These are phyloP conservation scores for Drosophila birchii DNA, from an alignment of 2,888 invertebrate species.

Conservation along the genomic window DNA sequence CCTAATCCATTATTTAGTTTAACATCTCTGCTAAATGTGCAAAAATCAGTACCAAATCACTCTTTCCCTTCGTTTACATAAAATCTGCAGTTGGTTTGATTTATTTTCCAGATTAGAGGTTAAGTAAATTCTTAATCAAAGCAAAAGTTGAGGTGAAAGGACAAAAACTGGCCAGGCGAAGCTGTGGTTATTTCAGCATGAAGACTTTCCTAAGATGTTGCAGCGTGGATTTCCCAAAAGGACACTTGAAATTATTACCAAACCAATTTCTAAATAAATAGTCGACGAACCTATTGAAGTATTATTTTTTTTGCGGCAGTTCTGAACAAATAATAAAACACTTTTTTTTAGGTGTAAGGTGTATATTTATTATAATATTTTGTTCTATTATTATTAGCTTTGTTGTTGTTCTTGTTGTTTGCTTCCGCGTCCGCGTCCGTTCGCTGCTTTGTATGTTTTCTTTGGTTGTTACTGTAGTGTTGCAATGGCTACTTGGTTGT, in stretches of 20 bases:
- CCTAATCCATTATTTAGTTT: slow-evolving; percentile 60
- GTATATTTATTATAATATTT: neutral
- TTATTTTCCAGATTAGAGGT: slow-evolving; percentile 34
- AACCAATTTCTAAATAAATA: too few species aligned
- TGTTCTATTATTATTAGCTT: neutral
- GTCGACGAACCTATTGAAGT: too few species aligned
- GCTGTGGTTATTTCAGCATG: neutral
- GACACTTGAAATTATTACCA: neutral
- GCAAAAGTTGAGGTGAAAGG: slow-evolving; percentile 7
- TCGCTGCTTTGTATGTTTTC: too few species aligned
- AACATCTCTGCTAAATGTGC: slow-evolving; percentile 39
- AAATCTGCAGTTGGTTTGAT: slow-evolving; percentile 13
- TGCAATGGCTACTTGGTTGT: too few species aligned
- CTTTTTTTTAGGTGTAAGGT: neutral
- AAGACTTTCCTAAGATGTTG: neutral
- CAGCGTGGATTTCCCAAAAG: neutral
- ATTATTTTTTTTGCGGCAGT: too few species aligned
- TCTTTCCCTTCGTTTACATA: neutral
- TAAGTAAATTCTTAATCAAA: slow-evolving; percentile 11
- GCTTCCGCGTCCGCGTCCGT: neutral
- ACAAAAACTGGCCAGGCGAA: neutral
- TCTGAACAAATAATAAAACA: neutral
- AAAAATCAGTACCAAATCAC: slow-evolving; percentile 24
- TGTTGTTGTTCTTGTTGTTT: neutral
- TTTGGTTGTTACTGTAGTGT: too few species aligned